Evolutionary conservation across 2,888 invertebrate species (phyloP).

Genomic region (Palloptera scutellata): DNA sequence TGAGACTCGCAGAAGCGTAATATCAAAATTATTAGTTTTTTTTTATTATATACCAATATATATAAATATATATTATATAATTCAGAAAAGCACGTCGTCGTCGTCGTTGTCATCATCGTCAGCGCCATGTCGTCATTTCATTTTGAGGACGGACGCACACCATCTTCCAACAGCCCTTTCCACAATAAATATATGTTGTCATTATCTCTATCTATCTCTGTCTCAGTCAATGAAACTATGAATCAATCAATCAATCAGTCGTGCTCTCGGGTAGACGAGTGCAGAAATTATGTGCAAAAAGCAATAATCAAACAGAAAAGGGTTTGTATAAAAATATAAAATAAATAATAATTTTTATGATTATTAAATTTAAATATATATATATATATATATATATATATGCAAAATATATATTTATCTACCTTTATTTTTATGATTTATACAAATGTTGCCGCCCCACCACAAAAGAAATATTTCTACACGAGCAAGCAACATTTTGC

Average conservation of each 20-base stretch:
- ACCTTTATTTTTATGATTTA: conserved; percentile 1
- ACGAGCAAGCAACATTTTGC: too few relatives aligned
- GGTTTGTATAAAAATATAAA: conserved; percentile 14
- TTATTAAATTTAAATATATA: not conserved
- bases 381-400: conserved; percentile 6
- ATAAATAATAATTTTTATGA: not conserved
- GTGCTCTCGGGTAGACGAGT: conserved; percentile 13
- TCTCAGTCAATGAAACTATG: not conserved
- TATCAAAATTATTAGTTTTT: conserved; percentile 28
- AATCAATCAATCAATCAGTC: conserved; percentile 6
- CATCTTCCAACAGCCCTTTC: not conserved
- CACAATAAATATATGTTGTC: not conserved
- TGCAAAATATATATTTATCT: not conserved
- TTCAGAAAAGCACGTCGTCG: conserved; percentile 23
- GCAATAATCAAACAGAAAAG: conserved; percentile 1
- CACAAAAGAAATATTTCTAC: too few relatives aligned
- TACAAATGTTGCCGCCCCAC: not conserved
- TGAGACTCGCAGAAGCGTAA: conserved; percentile 29
- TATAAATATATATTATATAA: conserved; percentile 24
- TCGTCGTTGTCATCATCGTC: conserved; percentile 15
- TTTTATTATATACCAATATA: conserved; percentile 10
- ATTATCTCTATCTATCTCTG: conserved; percentile 4
- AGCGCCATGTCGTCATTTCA: not conserved
- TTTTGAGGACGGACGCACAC: conserved; percentile 5
- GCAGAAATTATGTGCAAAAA: not conserved